A percentile compares a stretch with the other conserved stretches of the same genome.
Conservation (phyloP, 2,797 vertebrate species). For the Okamejei kenojei region DNA sequence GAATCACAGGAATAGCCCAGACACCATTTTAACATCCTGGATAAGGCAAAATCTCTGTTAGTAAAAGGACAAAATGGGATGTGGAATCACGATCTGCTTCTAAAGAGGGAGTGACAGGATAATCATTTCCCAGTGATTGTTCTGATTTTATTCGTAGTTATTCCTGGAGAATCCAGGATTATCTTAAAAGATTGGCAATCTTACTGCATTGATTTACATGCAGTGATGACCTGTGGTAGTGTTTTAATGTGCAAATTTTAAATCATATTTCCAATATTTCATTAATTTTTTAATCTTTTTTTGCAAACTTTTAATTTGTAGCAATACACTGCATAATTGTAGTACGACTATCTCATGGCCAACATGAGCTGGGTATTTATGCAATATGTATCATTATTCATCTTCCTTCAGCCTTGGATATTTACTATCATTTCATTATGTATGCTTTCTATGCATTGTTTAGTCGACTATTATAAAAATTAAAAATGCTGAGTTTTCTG, state of each 20-base stretch:
- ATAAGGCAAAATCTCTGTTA: neutral
- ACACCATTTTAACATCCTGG: neutral
- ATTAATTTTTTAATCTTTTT: neutral
- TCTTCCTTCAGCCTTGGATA: neutral
- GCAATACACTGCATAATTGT: neutral
- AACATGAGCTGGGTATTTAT: neutral
- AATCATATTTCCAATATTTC: slow-evolving; percentile 7
- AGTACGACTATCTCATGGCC: neutral
- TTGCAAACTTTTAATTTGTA: neutral
- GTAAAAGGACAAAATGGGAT: neutral
- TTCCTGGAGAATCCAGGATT: too few relatives aligned
- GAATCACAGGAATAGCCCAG: neutral
- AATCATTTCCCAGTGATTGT: too few relatives aligned
- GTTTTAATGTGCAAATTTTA: slow-evolving; percentile 14
- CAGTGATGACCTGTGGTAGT: neutral
- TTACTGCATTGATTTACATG: too few relatives aligned
- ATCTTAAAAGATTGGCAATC: too few relatives aligned
- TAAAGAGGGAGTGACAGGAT: too few relatives aligned
- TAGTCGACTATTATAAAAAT: neutral
- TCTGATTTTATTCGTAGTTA: too few relatives aligned
- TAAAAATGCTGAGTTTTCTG: neutral
- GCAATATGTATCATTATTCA: neutral
- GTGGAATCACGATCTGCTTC: too few relatives aligned
- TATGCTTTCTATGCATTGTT: neutral
- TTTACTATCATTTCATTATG: neutral